A percentile compares a stretch with the other conserved stretches of the same genome.
Evolutionary conservation across 2,113 vertebrate species (phyloP).

Genomic region (Parus major): DNA sequence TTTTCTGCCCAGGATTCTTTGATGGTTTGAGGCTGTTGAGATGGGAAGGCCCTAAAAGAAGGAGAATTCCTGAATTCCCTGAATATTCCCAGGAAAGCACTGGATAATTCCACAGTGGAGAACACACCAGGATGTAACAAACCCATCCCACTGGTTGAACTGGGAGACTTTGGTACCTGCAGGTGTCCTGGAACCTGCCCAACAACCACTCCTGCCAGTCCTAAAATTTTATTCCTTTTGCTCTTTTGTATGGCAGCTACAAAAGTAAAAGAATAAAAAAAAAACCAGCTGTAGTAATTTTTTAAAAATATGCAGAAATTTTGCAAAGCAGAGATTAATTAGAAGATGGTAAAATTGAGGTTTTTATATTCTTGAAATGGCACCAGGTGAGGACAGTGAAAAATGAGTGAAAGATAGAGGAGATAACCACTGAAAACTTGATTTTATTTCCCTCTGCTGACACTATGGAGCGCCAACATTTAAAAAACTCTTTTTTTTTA

Average conservation of each 20-base stretch:
- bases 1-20: neutral
- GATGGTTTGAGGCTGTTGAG: neutral
- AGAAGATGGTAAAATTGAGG: neutral
- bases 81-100: neutral
- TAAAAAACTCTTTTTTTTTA: neutral
- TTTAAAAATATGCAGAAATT: neutral
- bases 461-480: neutral
- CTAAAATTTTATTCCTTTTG: neutral
- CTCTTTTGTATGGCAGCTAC: neutral
- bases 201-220: neutral
- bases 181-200: neutral
- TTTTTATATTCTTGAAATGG: neutral
- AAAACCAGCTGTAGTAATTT: fast-evolving
- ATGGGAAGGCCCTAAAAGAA: neutral
- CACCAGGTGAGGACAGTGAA: neutral
- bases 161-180: fast-evolving
- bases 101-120: neutral
- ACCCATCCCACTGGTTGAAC: neutral
- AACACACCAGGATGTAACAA: neutral
- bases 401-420: neutral
- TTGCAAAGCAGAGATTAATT: neutral
- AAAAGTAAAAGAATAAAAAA: neutral
- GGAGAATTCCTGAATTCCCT: neutral
- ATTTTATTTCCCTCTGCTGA: neutral
- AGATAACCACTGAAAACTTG: neutral